Conservation (phyloP, 1,140 invertebrate genomes). For the Drosophila virilis region DNA sequence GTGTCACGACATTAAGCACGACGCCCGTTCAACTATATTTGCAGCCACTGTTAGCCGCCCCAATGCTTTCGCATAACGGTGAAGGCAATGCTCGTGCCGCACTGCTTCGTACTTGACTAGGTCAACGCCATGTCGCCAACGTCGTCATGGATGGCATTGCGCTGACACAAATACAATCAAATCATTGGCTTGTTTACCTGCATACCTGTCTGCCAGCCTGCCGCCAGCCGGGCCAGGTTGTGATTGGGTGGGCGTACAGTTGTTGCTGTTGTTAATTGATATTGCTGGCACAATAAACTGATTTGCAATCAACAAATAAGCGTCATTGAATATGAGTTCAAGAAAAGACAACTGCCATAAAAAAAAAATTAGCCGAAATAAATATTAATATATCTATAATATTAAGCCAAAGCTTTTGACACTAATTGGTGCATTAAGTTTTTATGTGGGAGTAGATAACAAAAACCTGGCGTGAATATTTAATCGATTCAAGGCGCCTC, state of each 20-base stretch:
- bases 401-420: conserved; percentile 40
- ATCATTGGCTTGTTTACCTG: conserved; percentile 64
- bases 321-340: conserved; percentile 65
- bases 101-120: conserved; percentile 62
- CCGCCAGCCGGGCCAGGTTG: not conserved
- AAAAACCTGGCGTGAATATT: conserved; percentile 44
- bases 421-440: conserved; percentile 60
- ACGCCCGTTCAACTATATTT: conserved; percentile 15
- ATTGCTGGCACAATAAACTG: conserved; percentile 50
- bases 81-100: conserved; percentile 40
- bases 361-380: conserved; percentile 40
- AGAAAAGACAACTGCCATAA: conserved; percentile 39
- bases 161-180: conserved; percentile 63
- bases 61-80: conserved; percentile 33
- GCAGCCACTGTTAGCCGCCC: conserved; percentile 17
- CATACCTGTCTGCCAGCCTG: conserved; percentile 3
- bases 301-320: conserved; percentile 56
- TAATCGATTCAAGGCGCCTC: conserved; percentile 4
- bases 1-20: not conserved
- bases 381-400: conserved; percentile 12
- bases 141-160: conserved; percentile 49
- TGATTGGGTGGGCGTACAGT: conserved; percentile 50
- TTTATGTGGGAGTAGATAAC: conserved; percentile 46
- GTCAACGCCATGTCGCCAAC: conserved; percentile 47
- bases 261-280: conserved; percentile 70